Conservation (phyloP, 2,797 vertebrate genomes). For the Acanthiza pusilla region DNA sequence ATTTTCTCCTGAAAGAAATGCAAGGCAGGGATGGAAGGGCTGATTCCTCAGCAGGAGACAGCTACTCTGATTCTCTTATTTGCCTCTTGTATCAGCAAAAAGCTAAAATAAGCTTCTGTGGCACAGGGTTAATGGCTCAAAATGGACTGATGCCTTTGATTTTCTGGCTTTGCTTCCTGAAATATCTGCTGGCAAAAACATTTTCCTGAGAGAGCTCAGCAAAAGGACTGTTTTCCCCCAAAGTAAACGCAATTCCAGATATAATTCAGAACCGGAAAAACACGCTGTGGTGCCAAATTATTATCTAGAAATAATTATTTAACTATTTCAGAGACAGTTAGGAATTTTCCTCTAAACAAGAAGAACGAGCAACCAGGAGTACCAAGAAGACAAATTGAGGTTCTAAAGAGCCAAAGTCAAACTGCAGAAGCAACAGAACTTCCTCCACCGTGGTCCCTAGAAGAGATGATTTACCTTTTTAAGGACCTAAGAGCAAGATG, state of each 20-base stretch:
- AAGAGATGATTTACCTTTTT: background rate
- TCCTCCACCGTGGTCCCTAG: background rate
- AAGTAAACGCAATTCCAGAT: background rate
- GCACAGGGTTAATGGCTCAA: background rate
- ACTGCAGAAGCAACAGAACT: background rate
- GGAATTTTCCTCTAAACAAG: background rate
- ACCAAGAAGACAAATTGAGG: background rate
- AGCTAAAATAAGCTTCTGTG: background rate
- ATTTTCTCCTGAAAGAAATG: background rate
- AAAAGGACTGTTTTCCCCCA: background rate
- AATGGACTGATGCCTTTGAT: slow-evolving; percentile 15
- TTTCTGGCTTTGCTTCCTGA: slow-evolving; percentile 1
- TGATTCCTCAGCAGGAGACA: background rate
- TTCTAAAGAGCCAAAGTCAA: background rate
- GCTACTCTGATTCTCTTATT: background rate
- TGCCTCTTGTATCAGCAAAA: background rate
- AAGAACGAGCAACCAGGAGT: background rate
- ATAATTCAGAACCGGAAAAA: background rate
- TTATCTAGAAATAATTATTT: background rate
- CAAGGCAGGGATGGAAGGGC: background rate
- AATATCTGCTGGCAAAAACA: background rate
- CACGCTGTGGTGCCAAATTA: background rate
- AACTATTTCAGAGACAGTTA: background rate
- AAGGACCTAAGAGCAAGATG: background rate
- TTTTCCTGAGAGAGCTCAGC: background rate